Conservation (phyloP, 2,797 vertebrate species). For the Aldrovandia affinis region DNA sequence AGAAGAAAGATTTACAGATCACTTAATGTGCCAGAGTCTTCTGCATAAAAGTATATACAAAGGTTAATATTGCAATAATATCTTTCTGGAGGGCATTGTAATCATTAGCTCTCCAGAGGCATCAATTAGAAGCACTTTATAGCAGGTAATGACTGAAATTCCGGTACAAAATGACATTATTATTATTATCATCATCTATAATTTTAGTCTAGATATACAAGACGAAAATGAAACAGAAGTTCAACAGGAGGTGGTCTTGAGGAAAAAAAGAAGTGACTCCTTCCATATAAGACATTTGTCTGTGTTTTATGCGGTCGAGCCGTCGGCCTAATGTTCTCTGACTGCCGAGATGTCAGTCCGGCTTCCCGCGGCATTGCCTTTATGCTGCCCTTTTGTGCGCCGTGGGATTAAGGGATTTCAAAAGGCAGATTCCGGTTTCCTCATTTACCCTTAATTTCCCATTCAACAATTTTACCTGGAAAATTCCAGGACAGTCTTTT, state of each 20-base stretch:
- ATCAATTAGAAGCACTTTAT: conserved; percentile 89
- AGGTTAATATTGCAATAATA: conserved; percentile 90
- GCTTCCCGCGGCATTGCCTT: not conserved
- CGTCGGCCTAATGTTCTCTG: conserved; percentile 45
- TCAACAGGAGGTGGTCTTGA: conserved; percentile 79
- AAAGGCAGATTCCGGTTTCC: not conserved
- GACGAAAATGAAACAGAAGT: conserved; percentile 73
- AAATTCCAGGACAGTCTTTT: not conserved
- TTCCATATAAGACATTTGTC: conserved; percentile 59
- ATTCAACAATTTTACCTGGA: not conserved
- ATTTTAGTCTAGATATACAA: conserved; percentile 83
- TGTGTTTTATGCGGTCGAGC: conserved; percentile 55
- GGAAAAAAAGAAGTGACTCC: conserved; percentile 62
- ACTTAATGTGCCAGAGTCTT: conserved; percentile 83
- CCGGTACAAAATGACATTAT: conserved; percentile 86
- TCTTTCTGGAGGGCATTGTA: conserved; percentile 87
- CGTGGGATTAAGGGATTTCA: not conserved
- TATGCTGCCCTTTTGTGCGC: not conserved
- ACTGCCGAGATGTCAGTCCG: conserved; percentile 6
- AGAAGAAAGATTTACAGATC: conserved; percentile 86
- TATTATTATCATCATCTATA: conserved; percentile 88
- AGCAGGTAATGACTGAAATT: conserved; percentile 87
- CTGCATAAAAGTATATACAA: conserved; percentile 90
- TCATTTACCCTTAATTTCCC: not conserved
- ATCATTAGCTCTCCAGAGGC: conserved; percentile 87